phyloP scores from a whole-genome alignment of 2,888 invertebrate genomes.

The Pyrrhia umbra region DNA sequence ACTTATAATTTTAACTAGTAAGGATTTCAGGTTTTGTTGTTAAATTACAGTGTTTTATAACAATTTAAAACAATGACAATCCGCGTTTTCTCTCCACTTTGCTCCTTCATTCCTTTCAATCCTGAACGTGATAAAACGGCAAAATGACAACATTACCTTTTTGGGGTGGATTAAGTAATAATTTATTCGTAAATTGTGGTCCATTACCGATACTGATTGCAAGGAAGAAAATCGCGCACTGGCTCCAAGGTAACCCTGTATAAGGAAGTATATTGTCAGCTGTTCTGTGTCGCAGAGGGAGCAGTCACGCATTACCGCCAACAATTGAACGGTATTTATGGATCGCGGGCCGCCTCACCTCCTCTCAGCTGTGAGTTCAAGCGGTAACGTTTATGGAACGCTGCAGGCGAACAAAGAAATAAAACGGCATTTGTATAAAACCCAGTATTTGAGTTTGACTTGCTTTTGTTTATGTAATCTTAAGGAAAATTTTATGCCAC shows the following conservation, averaged over 20 bases:
- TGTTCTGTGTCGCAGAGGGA: neutral
- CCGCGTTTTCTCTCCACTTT: too few species aligned
- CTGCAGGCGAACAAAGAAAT: constrained; percentile 8
- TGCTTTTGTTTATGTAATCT: neutral
- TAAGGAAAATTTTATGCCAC: neutral
- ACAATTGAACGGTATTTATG: constrained; percentile 40
- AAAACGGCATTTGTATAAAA: neutral
- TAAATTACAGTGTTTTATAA: too few species aligned
- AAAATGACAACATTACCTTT: too few species aligned
- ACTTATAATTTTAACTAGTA: too few species aligned
- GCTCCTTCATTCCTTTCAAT: too few species aligned
- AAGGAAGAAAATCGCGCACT: neutral
- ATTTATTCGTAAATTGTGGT: too few species aligned
- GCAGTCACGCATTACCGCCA: constrained; percentile 8
- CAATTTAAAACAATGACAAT: too few species aligned
- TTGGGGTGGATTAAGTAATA: too few species aligned
- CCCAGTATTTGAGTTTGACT: neutral
- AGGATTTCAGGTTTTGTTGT: too few species aligned
- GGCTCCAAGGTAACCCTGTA: neutral
- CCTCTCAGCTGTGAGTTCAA: constrained; percentile 28
- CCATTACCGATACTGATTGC: neutral
- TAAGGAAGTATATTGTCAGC: constrained; percentile 1
- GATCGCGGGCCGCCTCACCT: constrained; percentile 22
- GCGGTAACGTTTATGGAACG: constrained; percentile 18
- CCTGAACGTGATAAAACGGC: too few species aligned